These are phyloP conservation scores for Alosa alosa DNA, from an alignment of 2,113 vertebrate genomes.

Conservation along the genomic window DNA sequence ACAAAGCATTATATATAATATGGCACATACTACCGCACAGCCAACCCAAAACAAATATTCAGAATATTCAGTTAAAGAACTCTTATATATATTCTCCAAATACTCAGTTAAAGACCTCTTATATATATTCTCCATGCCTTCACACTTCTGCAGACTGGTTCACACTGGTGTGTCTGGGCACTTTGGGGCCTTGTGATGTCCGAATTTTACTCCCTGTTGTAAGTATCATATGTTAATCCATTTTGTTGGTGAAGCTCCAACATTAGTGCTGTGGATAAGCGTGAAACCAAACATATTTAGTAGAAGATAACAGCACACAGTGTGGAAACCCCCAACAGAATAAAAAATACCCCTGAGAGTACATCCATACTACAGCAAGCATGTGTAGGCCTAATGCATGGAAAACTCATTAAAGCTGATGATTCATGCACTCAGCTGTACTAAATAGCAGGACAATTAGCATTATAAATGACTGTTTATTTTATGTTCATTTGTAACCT, in stretches of 20 bases:
- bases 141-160: neutral
- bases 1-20: no score
- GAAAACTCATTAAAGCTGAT: neutral
- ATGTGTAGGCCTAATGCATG: neutral
- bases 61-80: no score
- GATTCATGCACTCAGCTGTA: neutral
- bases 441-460: neutral
- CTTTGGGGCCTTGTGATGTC: neutral
- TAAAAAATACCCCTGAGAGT: neutral
- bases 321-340: neutral
- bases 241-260: neutral
- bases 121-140: no score
- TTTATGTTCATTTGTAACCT: neutral
- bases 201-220: neutral
- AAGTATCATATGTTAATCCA: neutral
- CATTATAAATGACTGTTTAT: neutral
- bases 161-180: neutral
- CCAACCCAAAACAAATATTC: no score
- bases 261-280: neutral
- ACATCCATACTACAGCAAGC: neutral
- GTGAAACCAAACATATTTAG: neutral
- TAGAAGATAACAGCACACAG: neutral
- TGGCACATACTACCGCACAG: no score
- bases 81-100: no score
- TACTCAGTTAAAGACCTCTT: no score